Conservation (phyloP, 2,113 vertebrate species). For the Gallinago undulata region DNA sequence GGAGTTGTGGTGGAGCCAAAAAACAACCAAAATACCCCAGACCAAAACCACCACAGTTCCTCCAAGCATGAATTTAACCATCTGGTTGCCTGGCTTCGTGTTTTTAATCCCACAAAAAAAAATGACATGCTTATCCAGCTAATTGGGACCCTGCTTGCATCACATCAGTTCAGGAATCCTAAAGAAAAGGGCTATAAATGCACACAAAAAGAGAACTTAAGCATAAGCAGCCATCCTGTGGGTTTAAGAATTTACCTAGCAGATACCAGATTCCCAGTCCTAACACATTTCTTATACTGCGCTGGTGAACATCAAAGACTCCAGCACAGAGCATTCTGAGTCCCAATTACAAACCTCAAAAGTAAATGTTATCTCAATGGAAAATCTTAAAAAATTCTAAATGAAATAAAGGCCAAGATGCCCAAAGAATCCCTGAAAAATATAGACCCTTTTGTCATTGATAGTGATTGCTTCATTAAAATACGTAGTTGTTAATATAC, state of each 20-base stretch:
- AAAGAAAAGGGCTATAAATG: not conserved
- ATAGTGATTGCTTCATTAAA: not conserved
- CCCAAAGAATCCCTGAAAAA: conserved; percentile 37
- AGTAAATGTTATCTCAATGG: conserved; percentile 63
- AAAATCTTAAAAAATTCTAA: conserved; percentile 63
- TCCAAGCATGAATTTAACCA: not conserved
- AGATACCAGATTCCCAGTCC: conserved; percentile 47
- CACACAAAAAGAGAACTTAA: not conserved
- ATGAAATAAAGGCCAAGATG: conserved; percentile 45
- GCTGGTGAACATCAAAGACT: conserved; percentile 67
- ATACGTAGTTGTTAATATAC: not conserved
- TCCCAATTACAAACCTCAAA: conserved; percentile 70
- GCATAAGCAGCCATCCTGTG: not conserved
- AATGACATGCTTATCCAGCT: conserved; percentile 25
- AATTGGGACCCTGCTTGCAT: conserved; percentile 25
- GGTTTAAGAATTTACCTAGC: conserved; percentile 58
- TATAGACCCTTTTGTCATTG: not conserved
- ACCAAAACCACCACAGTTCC: not conserved
- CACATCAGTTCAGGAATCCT: not conserved
- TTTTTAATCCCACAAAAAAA: not conserved
- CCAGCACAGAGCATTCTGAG: conserved; percentile 50
- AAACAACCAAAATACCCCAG: not conserved
- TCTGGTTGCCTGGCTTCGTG: not conserved
- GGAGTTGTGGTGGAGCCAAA: not conserved
- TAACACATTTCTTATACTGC: conserved; percentile 68